Conservation (phyloP, 2,113 vertebrate genomes). For the Nematolebias whitei region DNA sequence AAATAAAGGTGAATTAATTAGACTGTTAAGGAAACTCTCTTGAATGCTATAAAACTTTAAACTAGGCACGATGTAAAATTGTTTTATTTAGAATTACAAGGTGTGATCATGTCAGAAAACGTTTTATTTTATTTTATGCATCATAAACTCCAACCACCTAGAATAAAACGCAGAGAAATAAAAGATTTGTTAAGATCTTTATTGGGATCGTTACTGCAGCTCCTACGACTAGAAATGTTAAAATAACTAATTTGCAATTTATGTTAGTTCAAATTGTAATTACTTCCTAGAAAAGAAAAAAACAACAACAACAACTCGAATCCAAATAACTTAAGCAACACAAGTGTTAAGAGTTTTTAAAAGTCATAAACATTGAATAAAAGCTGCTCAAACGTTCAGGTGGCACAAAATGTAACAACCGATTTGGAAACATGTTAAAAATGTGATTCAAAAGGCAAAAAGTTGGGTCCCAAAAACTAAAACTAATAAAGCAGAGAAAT, state of each 20-base stretch:
- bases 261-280: background rate
- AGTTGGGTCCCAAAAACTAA: background rate
- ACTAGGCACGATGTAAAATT: no score
- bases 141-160: background rate
- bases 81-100: no score
- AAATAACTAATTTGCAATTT: conserved; percentile 20
- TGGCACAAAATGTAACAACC: conserved; percentile 11
- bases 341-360: background rate
- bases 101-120: background rate
- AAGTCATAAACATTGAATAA: background rate
- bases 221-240: conserved; percentile 3
- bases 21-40: no score
- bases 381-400: background rate
- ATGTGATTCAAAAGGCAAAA: conserved; percentile 27
- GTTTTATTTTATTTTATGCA: background rate
- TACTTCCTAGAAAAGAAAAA: background rate
- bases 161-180: conserved; percentile 12
- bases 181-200: background rate
- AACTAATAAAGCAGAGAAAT: conserved; percentile 1
- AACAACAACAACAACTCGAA: background rate
- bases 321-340: background rate
- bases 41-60: no score
- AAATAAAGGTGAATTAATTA: no score
- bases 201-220: conserved; percentile 45
- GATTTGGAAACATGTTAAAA: conserved; percentile 7